Conservation (phyloP, 2,797 vertebrate species). For the Phyllotis vaccarum region DNA sequence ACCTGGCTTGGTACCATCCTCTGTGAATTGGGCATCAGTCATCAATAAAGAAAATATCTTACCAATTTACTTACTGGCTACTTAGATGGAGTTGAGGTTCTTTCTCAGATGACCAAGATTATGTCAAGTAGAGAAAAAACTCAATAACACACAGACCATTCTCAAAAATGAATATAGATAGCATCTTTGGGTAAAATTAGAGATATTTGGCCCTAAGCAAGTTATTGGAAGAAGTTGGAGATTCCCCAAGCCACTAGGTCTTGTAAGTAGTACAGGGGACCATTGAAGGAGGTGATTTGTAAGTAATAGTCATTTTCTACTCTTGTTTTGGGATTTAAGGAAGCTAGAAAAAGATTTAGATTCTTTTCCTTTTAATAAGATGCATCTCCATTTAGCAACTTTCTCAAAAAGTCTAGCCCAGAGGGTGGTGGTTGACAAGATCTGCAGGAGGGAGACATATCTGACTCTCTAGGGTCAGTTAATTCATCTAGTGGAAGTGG, state of each 20-base stretch:
- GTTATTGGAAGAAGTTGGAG: constrained; percentile 54
- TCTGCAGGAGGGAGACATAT: neutral
- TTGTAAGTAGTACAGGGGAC: constrained; percentile 62
- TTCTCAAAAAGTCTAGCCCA: constrained; percentile 74
- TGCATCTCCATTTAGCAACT: constrained; percentile 75
- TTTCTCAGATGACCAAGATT: neutral
- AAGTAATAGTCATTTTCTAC: constrained; percentile 74
- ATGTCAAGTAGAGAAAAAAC: neutral
- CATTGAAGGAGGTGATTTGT: constrained; percentile 67
- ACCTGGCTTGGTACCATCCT: neutral
- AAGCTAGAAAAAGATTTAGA: constrained; percentile 56
- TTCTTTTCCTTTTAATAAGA: constrained; percentile 64
- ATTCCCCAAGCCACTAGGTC: constrained; percentile 48
- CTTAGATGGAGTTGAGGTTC: neutral
- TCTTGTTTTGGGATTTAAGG: constrained; percentile 76
- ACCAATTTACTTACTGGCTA: no score
- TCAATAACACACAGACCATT: constrained; percentile 40
- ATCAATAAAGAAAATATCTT: neutral
- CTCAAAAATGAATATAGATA: constrained; percentile 60
- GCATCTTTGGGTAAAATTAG: constrained; percentile 72
- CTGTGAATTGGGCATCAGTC: neutral
- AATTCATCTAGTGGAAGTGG: constrained; percentile 66
- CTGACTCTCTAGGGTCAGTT: constrained; percentile 72
- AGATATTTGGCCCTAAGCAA: constrained; percentile 77
- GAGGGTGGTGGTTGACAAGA: constrained; percentile 41